Evolutionary conservation across 2,113 vertebrate species (phyloP).

Genomic region (Grus americana): DNA sequence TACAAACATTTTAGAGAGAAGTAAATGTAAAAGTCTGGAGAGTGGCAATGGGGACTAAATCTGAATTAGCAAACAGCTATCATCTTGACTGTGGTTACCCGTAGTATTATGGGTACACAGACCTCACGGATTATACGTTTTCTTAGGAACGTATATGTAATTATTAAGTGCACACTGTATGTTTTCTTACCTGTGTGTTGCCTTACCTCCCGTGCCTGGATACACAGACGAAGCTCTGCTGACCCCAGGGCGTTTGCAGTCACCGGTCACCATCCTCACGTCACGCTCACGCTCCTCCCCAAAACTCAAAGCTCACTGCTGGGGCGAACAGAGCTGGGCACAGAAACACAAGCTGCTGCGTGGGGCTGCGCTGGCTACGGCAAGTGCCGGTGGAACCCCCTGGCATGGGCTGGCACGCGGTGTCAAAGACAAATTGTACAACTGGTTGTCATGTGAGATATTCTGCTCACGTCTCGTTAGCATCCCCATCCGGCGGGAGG

Average conservation of each 20-base stretch:
- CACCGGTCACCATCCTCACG: neutral
- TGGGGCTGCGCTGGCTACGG: too few species aligned
- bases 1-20: neutral
- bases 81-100: neutral
- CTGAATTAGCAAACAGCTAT: neutral
- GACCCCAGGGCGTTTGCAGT: neutral
- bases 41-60: neutral
- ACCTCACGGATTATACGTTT: neutral
- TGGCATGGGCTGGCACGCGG: neutral
- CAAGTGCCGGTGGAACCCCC: too few species aligned
- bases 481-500: neutral
- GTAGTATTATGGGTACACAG: fast-evolving
- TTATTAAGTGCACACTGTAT: fast-evolving
- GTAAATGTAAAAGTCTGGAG: neutral
- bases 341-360: neutral
- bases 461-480: fast-evolving
- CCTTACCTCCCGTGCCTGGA: neutral
- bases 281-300: neutral
- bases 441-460: neutral
- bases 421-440: neutral
- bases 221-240: neutral
- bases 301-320: neutral
- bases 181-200: neutral
- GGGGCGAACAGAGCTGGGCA: neutral
- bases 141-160: neutral